These are phyloP conservation scores for Zootermopsis nevadensis DNA, from an alignment of 2,888 invertebrate species.

Conservation along the genomic window DNA sequence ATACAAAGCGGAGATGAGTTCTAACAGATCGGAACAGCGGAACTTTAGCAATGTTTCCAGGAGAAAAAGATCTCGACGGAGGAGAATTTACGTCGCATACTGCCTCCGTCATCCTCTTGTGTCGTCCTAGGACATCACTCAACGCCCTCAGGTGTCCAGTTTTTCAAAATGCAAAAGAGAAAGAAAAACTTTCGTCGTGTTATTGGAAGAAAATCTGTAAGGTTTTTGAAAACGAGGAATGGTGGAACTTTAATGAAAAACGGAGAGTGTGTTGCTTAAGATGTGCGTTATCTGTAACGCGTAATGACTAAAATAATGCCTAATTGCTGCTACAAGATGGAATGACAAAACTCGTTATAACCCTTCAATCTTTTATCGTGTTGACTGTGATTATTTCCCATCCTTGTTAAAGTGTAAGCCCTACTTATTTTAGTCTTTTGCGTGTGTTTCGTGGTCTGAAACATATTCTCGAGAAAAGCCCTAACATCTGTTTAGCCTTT, in stretches of 20 bases:
- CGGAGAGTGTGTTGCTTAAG: neutral
- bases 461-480: neutral
- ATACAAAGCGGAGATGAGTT: conserved; percentile 24
- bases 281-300: conserved; percentile 15
- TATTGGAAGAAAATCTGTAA: neutral
- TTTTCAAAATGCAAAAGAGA: conserved; percentile 41
- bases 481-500: neutral
- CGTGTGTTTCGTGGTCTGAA: neutral
- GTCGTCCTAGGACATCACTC: conserved; percentile 16
- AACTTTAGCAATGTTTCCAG: conserved; percentile 26
- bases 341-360: neutral
- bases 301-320: neutral
- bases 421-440: neutral
- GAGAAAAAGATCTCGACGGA: conserved; percentile 22
- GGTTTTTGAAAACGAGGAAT: neutral
- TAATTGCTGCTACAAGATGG: neutral
- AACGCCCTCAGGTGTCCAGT: neutral
- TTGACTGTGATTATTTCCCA: neutral
- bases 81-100: conserved; percentile 2
- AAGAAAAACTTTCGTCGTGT: conserved; percentile 22
- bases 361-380: neutral
- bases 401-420: neutral
- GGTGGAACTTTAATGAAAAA: conserved; percentile 19
- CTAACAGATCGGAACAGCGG: neutral
- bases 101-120: neutral